These are phyloP conservation scores for Ophioninae sp. DNA, from an alignment of 2,888 invertebrate genomes.

Conservation along the genomic window DNA sequence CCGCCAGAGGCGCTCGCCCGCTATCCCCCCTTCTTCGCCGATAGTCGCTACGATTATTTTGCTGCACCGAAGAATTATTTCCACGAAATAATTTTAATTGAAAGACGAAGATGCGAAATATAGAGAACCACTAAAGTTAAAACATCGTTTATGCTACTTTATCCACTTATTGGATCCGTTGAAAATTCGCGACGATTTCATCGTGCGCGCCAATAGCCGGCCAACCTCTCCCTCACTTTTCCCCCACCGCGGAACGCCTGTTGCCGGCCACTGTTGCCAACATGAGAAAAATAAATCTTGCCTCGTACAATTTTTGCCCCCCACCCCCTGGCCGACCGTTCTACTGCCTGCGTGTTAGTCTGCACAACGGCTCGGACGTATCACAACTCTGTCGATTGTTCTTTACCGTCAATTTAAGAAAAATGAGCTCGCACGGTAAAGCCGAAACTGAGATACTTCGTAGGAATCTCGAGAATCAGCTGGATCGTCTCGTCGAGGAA, in stretches of 20 bases:
- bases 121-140: not conserved
- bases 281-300: slow-evolving; percentile 4
- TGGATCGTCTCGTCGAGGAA: slow-evolving; percentile 87
- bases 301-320: not conserved
- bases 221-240: slow-evolving; percentile 40
- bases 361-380: not conserved
- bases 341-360: not conserved
- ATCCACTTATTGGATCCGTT: not conserved
- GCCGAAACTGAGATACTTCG: slow-evolving; percentile 85
- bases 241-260: slow-evolving; percentile 43
- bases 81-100: not conserved
- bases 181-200: slow-evolving; percentile 48
- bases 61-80: not conserved
- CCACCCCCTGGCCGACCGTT: not conserved
- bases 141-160: not conserved
- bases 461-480: slow-evolving; percentile 86
- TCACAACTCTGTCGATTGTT: not conserved
- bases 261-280: slow-evolving; percentile 58
- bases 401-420: not conserved
- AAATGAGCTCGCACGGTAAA: slow-evolving; percentile 83
- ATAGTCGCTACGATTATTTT: not conserved
- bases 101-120: not conserved
- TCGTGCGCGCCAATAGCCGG: slow-evolving; percentile 35
- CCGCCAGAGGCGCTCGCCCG: slow-evolving; percentile 29
- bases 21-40: slow-evolving; percentile 10